Evolutionary conservation across 2,888 invertebrate genomes (phyloP).

Genomic region (Drosophila nr. medialis): DNA sequence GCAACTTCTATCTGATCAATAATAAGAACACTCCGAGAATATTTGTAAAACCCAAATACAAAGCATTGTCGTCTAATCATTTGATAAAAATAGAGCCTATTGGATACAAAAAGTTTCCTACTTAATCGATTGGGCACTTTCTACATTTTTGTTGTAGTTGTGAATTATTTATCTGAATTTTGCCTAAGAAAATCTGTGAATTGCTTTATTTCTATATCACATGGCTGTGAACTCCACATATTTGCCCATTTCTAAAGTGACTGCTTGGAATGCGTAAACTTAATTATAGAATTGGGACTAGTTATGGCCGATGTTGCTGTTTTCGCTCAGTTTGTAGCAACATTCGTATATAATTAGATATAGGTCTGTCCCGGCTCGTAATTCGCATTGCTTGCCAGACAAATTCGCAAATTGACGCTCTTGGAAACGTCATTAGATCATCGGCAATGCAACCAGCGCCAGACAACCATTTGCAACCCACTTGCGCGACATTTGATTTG

Average conservation of each 20-base stretch:
- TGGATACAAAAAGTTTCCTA: not conserved
- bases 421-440: constrained; percentile 68
- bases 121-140: not conserved
- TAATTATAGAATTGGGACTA: constrained; percentile 37
- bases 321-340: constrained; percentile 9
- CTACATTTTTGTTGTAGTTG: not conserved
- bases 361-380: no score
- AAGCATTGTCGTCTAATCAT: not conserved
- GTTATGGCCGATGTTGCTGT: constrained; percentile 12
- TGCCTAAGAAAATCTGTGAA: not conserved
- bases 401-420: constrained; percentile 56
- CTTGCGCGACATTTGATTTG: constrained; percentile 69
- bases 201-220: not conserved
- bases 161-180: not conserved
- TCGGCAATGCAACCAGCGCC: constrained; percentile 25
- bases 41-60: not conserved
- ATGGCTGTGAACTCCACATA: not conserved
- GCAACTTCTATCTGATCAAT: not conserved
- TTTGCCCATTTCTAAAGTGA: not conserved
- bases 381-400: not conserved
- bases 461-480: constrained; percentile 27
- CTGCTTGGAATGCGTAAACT: constrained; percentile 13
- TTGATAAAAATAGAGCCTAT: not conserved
- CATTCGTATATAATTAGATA: constrained; percentile 35
- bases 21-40: not conserved